Conservation (phyloP, 1,140 invertebrate species). For the Aphis gossypii region DNA sequence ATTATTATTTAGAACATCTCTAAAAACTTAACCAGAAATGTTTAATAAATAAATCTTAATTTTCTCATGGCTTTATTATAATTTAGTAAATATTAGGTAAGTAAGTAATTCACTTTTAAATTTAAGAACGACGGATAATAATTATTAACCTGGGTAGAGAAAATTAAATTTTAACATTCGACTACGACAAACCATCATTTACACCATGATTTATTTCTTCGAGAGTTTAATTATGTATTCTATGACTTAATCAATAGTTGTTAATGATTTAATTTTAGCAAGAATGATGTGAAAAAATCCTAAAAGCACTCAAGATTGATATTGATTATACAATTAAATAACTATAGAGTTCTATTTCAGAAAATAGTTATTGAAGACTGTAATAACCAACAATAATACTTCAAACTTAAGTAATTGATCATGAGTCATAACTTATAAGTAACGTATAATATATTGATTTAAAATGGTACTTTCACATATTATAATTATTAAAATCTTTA, state of each 20-base stretch:
- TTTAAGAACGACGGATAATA: too few relatives aligned
- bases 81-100: too few relatives aligned
- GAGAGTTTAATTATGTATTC: not conserved
- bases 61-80: not conserved
- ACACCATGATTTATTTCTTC: not conserved
- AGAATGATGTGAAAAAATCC: not conserved
- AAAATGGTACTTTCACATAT: too few relatives aligned
- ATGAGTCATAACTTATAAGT: too few relatives aligned
- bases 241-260: not conserved
- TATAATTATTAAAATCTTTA: too few relatives aligned
- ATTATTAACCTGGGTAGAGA: not conserved
- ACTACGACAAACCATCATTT: not conserved
- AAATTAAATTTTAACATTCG: not conserved
- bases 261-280: not conserved
- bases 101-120: too few relatives aligned
- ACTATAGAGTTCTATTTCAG: not conserved
- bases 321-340: not conserved
- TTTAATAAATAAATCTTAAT: not conserved
- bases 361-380: not conserved
- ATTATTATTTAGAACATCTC: not conserved
- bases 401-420: not conserved
- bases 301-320: not conserved
- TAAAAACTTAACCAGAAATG: not conserved
- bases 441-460: too few relatives aligned
- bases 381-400: not conserved